Percentiles rank a stretch among this genome's conserved stretches.
Evolutionary conservation across 2,113 vertebrate species (phyloP).

Genomic region (Protomyctophum bolini): DNA sequence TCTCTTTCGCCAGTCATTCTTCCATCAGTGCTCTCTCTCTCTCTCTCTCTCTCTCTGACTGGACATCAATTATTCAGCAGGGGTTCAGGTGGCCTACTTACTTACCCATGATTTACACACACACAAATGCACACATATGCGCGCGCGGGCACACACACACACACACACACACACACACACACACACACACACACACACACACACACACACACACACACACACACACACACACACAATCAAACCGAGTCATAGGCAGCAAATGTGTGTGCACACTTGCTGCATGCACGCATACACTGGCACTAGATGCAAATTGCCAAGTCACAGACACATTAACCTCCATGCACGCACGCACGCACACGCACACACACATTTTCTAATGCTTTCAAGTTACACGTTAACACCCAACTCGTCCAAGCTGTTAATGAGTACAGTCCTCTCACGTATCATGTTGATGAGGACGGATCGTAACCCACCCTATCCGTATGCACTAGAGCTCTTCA

Average conservation of each 20-base stretch:
- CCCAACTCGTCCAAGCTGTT: too few species aligned
- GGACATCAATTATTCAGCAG: slow-evolving; percentile 57
- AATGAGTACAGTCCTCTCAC: too few species aligned
- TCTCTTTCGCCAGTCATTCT: too few species aligned
- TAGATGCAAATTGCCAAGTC: too few species aligned
- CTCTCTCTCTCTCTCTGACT: slow-evolving; percentile 10
- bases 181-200: background rate
- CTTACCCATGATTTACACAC: slow-evolving; percentile 27
- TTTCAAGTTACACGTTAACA: too few species aligned
- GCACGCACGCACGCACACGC: too few species aligned
- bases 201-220: background rate
- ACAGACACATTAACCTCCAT: too few species aligned
- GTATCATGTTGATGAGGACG: too few species aligned
- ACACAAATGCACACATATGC: slow-evolving; percentile 9
- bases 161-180: background rate
- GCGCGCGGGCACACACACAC: background rate
- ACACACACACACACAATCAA: background rate
- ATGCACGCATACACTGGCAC: background rate
- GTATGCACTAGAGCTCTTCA: too few species aligned
- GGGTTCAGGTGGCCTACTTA: slow-evolving; percentile 60
- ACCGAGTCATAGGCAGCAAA: too few species aligned
- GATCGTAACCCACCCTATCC: too few species aligned
- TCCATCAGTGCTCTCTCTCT: background rate
- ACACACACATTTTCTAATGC: too few species aligned
- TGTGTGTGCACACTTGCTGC: background rate